phyloP scores from a whole-genome alignment of 64 coral and sea anemone genomes.

The Montipora efflorescens region DNA sequence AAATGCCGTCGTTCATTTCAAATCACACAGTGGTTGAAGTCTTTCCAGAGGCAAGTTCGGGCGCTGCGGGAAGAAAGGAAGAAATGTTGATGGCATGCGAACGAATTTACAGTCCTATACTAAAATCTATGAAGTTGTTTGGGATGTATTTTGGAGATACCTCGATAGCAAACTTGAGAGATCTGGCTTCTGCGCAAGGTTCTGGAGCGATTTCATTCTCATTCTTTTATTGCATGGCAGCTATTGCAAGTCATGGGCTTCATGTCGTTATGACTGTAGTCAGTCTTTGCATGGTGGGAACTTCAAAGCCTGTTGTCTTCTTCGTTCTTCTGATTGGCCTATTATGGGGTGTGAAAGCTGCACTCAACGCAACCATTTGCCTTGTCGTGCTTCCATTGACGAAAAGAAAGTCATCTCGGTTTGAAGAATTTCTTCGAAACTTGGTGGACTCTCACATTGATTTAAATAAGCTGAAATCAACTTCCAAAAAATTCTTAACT shows the following conservation, averaged over 20 bases:
- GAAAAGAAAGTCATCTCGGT: neutral
- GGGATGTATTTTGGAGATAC: conserved; percentile 15
- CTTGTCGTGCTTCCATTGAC: neutral
- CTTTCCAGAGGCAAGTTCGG: neutral
- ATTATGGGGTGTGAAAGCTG: neutral
- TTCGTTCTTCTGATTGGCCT: too few relatives aligned
- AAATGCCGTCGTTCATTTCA: neutral
- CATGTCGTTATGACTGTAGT: neutral
- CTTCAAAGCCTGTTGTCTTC: neutral
- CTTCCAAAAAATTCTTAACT: neutral
- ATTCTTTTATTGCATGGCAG: neutral
- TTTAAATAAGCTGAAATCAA: neutral
- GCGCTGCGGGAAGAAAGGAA: neutral
- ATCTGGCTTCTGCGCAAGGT: too few relatives aligned
- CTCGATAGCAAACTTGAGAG: neutral
- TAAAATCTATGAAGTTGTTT: conserved; percentile 2
- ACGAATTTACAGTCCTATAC: neutral
- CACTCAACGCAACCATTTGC: neutral
- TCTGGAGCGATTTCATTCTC: neutral
- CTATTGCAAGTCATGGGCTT: neutral
- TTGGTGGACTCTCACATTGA: neutral
- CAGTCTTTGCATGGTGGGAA: neutral
- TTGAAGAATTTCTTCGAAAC: neutral
- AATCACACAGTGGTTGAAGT: neutral
- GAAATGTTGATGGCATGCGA: neutral